phyloP scores from a whole-genome alignment of 2,113 vertebrate genomes.

The Pangasianodon gigas region DNA sequence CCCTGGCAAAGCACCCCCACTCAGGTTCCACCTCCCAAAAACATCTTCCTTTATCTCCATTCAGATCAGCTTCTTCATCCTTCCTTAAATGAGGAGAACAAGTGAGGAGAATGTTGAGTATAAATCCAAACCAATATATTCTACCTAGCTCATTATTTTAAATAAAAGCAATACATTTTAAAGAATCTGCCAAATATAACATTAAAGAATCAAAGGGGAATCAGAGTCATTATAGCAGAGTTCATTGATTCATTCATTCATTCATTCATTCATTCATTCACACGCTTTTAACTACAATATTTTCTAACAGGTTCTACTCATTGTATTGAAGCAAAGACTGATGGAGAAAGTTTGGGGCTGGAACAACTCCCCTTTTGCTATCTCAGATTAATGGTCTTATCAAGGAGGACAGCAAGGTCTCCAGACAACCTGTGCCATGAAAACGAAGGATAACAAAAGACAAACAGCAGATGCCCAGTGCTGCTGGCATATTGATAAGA shows the following conservation, averaged over 20 bases:
- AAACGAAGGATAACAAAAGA: not conserved
- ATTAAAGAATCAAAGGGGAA: not conserved
- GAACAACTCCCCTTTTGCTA: not conserved
- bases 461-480: not conserved
- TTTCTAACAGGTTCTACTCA: not conserved
- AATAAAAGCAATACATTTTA: not conserved
- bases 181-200: not conserved
- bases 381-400: conserved; percentile 14
- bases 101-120: not conserved
- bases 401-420: conserved; percentile 13
- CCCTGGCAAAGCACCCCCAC: conserved; percentile 10
- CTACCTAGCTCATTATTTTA: not conserved
- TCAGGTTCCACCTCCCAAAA: not conserved
- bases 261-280: no score
- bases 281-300: not conserved
- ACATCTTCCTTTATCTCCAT: conserved; percentile 24
- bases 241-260: not conserved
- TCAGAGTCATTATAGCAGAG: not conserved
- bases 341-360: conserved; percentile 19
- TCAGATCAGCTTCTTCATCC: not conserved
- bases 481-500: not conserved
- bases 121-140: not conserved
- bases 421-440: not conserved
- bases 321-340: conserved; percentile 15
- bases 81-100: not conserved